Base-by-base conservation (phyloP, 2,888 invertebrate genomes). In the Drosophila anomelani region DNA sequence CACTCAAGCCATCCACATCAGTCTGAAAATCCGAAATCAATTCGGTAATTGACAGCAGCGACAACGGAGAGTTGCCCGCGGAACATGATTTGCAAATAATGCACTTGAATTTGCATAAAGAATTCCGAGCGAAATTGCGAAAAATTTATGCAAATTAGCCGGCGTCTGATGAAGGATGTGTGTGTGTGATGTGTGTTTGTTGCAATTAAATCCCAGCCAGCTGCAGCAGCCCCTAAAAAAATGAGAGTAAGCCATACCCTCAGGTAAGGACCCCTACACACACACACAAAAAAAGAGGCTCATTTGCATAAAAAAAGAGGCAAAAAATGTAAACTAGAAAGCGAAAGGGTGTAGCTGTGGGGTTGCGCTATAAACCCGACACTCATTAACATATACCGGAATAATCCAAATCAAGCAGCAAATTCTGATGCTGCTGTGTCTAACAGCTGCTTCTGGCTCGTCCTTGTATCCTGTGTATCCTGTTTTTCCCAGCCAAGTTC, bases 61-160 rank as follows among this genome's bases (percentile, higher is more conserved):
- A 36, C 51, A 34, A 20, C 83, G 54, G 76, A 82, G 88, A 85
- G 89, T 88, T 80, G 81, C 81, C 41, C 23, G 68, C 73, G 73
- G 75, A 88, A 91, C 90, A 91, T 90, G 90, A 90, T 91, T 91
- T 91, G 91, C 85, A 88, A 91, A 91, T 91, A 91, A 86, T 85
- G 86, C 85, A 90, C 90, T 91, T 80, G 83, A 91, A 90, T 90
- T 90, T 90, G 88, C 90, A 90, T 90, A 90, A 77, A 73, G 49
- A 61, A 61, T 54, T 26, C 13, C 54, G 41, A 59, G n/a, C 62
- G 68, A 70, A 69, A 76, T 80, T 69, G 29, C 69, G 15, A 74
- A 72, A 72, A 79, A 84, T 70, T 78, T 86, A 85, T 85, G 85
- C 75, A 85, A 85, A 85, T 85, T 80, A 85, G 79, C 70, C 59